Conservation (phyloP, 2,888 invertebrate genomes). For the Sisyra nigra region DNA sequence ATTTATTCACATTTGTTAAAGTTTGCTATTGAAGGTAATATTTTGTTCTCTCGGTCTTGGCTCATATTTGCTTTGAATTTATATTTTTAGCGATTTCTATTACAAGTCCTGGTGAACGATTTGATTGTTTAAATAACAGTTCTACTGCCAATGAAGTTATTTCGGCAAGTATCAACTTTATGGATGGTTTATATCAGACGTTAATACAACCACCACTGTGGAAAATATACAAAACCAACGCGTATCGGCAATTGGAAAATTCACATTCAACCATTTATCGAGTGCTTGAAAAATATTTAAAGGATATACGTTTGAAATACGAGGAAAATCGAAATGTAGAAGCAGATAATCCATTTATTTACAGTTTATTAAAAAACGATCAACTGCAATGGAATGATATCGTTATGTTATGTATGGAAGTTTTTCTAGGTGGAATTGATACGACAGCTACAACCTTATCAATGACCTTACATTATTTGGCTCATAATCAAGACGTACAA, state of each 20-base stretch:
- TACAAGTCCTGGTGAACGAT: slow-evolving; percentile 32
- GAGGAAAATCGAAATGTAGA: slow-evolving; percentile 14
- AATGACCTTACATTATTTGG: slow-evolving; percentile 33
- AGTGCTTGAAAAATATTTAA: slow-evolving; percentile 14
- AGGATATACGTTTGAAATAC: slow-evolving; percentile 13
- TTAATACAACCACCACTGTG: slow-evolving; percentile 32
- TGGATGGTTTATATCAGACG: slow-evolving; percentile 30
- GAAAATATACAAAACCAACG: slow-evolving; percentile 29
- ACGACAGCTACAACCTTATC: slow-evolving; percentile 34
- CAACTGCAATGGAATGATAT: slow-evolving; percentile 28
- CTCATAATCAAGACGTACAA: slow-evolving; percentile 46
- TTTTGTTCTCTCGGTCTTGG: too few relatives aligned
- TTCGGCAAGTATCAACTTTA: slow-evolving; percentile 29
- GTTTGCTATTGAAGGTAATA: slow-evolving; percentile 27
- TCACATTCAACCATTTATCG: slow-evolving; percentile 30
- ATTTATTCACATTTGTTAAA: slow-evolving; percentile 23
- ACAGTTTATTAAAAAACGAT: slow-evolving; percentile 23
- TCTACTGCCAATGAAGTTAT: slow-evolving; percentile 23
- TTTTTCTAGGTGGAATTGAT: slow-evolving; percentile 39
- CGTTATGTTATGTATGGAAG: slow-evolving; percentile 32
- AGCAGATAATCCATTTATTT: slow-evolving; percentile 21
- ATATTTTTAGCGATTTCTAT: slow-evolving; percentile 36
- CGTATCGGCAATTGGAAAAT: slow-evolving; percentile 30
- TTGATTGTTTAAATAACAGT: slow-evolving; percentile 24
- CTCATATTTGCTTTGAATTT: too few relatives aligned